Conservation (phyloP, 2,113 vertebrate species). For the Lethenteron camtschaticum region DNA sequence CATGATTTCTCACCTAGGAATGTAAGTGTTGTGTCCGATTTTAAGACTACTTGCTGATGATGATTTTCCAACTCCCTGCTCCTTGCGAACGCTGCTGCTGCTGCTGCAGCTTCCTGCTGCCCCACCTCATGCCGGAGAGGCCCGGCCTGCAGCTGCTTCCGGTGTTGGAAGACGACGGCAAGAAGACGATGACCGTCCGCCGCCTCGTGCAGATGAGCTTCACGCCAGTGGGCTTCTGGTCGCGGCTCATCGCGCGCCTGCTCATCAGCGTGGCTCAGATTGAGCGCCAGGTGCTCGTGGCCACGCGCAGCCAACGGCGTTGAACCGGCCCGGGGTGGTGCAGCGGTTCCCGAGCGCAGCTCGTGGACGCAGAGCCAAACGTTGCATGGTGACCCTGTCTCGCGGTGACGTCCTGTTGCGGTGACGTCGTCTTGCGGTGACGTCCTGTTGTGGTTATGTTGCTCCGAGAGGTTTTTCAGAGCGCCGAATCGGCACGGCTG, state of each 20-base stretch:
- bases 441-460: too few relatives aligned
- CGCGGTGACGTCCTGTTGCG: too few relatives aligned
- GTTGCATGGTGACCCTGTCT: too few relatives aligned
- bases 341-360: too few relatives aligned
- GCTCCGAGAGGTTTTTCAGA: too few relatives aligned
- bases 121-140: constrained; percentile 75
- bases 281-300: constrained; percentile 56
- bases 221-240: constrained; percentile 85
- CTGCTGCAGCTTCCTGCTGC: constrained; percentile 59
- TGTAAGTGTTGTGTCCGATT: too few relatives aligned
- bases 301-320: too few relatives aligned
- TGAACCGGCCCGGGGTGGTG: too few relatives aligned
- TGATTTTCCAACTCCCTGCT: not conserved
- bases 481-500: too few relatives aligned
- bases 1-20: too few relatives aligned
- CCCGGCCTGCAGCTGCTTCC: constrained; percentile 56
- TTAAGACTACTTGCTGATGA: not conserved
- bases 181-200: constrained; percentile 49
- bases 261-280: constrained; percentile 82
- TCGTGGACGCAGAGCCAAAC: too few relatives aligned
- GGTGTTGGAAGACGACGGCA: constrained; percentile 18
- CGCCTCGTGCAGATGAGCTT: constrained; percentile 95
- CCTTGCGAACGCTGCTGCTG: constrained; percentile 9
- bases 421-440: too few relatives aligned
- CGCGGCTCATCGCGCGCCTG: constrained; percentile 84